These are phyloP conservation scores for Polyommatus iphigenia DNA, from an alignment of 2,888 invertebrate species.

Conservation along the genomic window DNA sequence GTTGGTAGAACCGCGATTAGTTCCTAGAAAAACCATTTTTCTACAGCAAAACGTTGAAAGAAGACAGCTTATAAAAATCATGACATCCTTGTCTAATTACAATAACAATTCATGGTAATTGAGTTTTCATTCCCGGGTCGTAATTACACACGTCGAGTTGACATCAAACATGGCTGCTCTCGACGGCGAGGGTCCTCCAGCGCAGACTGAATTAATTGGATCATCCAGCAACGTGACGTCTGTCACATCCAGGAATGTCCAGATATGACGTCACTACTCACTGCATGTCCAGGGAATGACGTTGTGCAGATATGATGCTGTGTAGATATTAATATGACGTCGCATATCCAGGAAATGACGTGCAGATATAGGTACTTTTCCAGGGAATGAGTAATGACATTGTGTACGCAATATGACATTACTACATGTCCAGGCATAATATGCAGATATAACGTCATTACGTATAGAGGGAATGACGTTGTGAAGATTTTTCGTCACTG, in stretches of 20 bases:
- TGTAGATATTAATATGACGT: neutral
- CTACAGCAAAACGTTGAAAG: neutral
- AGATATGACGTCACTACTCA: neutral
- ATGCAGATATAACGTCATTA: too few species aligned
- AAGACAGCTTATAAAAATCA: neutral
- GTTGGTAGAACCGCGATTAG: too few species aligned
- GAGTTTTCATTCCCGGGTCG: constrained; percentile 11
- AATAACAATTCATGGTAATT: constrained; percentile 5
- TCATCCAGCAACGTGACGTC: constrained; percentile 5
- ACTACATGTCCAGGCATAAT: too few species aligned
- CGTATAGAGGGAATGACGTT: too few species aligned
- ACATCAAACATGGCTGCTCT: constrained; percentile 22
- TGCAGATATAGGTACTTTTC: too few species aligned
- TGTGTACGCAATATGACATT: too few species aligned
- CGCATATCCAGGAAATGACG: too few species aligned
- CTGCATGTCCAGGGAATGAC: neutral
- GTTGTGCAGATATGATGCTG: neutral
- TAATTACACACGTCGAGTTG: constrained; percentile 10
- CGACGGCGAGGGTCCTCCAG: constrained; percentile 15
- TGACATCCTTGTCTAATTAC: neutral
- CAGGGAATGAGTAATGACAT: too few species aligned
- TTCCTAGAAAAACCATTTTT: too few species aligned
- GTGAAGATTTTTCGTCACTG: too few species aligned
- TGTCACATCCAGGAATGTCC: neutral
- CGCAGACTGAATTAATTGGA: constrained; percentile 6